Base-by-base conservation (phyloP, 1,140 invertebrate species). In the Leguminivora glycinivorella region DNA sequence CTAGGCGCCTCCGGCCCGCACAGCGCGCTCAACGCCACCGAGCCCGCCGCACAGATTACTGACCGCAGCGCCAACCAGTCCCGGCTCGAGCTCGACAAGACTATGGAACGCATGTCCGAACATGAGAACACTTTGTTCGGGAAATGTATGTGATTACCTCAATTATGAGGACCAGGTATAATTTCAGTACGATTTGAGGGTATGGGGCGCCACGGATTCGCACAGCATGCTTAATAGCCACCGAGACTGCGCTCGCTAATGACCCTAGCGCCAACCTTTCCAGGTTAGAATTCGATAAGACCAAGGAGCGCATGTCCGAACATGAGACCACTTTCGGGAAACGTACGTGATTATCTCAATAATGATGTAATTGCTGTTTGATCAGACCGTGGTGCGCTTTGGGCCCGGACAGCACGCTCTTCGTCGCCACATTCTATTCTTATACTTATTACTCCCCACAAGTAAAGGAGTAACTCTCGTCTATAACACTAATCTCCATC, bases 91-190 rank as follows among this genome's bases (percentile, higher is more conserved):
- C 58, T 75, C 19, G 69, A n/a, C 10, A n/a, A 72, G 12, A 81
- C 68, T 3, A 84, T 86, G 83, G 84, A 88, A 43, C 56, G 70
- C 14, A 77, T 84, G 14, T 75, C 81, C 0, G 87, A 88, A 56
- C 77, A 77, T n/a, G 83, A 88, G 10, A 25, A 82, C 12, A 82
- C 83, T 56, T 22, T 84, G 17, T 84, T 85, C 17, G 74, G 70
- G 24, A 85, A 83, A 77, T 84, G 87, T 89, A 77, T 43, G 78
- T 60, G 72, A 60, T 12, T 34, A 34, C 12, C 2, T 10, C 9
- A 34, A 34, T 34, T 10, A 12, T n/a, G n/a, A n/a, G n/a, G n/a
- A n/a, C n/a, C n/a, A n/a, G n/a, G n/a, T n/a, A n/a, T n/a, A n/a
- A n/a, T n/a, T n/a, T n/a, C n/a, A n/a, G n/a, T n/a, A n/a, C n/a